These are phyloP conservation scores for Nesogale talazaci DNA, from an alignment of 2,113 vertebrate species.

Conservation along the genomic window DNA sequence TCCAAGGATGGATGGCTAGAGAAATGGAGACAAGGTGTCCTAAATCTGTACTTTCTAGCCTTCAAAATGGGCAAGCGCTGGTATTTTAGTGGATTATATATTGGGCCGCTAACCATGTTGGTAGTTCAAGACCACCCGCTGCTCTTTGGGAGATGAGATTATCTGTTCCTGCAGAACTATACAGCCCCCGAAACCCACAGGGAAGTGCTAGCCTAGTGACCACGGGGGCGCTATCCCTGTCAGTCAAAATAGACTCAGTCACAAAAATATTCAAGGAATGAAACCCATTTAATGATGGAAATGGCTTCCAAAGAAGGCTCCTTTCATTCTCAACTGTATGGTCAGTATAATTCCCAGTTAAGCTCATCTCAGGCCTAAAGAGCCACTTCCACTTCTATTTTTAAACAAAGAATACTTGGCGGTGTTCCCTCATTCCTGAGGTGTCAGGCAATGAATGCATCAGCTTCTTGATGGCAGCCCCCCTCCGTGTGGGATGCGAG, in stretches of 20 bases:
- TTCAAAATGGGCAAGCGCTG: neutral
- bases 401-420: too few relatives aligned
- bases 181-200: too few relatives aligned
- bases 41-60: neutral
- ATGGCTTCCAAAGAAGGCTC: conserved; percentile 2
- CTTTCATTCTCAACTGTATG: neutral
- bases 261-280: conserved; percentile 23
- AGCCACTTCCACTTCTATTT: neutral
- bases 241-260: neutral
- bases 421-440: neutral
- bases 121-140: too few relatives aligned
- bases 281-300: neutral
- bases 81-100: too few relatives aligned
- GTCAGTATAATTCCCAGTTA: neutral
- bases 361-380: conserved; percentile 28
- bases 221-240: too few relatives aligned
- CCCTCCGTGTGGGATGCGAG: neutral
- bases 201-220: too few relatives aligned
- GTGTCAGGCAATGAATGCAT: neutral
- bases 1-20: neutral
- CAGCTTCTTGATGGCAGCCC: neutral
- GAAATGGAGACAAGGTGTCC: neutral
- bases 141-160: too few relatives aligned
- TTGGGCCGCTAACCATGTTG: too few relatives aligned
- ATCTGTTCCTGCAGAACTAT: too few relatives aligned